Conservation (phyloP, 2,113 vertebrate species). For the Trochalopteron elliotii region DNA sequence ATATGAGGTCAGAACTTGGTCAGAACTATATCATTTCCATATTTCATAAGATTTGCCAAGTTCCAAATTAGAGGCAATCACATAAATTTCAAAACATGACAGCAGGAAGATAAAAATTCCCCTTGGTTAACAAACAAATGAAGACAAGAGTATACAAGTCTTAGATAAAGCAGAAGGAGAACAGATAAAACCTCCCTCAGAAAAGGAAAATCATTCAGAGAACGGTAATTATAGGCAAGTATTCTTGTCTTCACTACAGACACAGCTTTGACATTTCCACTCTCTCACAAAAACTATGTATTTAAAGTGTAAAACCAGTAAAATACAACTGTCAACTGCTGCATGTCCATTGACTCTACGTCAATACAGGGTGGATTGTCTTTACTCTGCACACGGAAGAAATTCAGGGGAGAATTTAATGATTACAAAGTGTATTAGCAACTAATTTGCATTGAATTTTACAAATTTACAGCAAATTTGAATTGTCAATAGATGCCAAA, state of each 20-base stretch:
- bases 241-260: slow-evolving; percentile 21
- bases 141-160: background rate
- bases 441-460: background rate
- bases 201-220: background rate
- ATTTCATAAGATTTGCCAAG: background rate
- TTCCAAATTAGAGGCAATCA: background rate
- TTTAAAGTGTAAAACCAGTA: background rate
- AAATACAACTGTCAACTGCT: background rate
- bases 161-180: background rate
- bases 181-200: background rate
- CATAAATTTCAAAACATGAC: background rate
- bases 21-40: background rate
- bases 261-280: slow-evolving; percentile 5
- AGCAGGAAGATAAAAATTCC: background rate
- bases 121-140: background rate
- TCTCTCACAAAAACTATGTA: background rate
- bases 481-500: background rate
- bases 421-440: background rate
- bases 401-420: background rate
- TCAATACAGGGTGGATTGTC: background rate
- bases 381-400: background rate
- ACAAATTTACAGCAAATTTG: background rate
- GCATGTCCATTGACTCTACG: background rate
- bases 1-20: background rate
- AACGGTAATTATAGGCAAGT: slow-evolving; percentile 16